These are phyloP conservation scores for Daphoenositta chrysoptera DNA, from an alignment of 2,113 vertebrate species.

Conservation along the genomic window DNA sequence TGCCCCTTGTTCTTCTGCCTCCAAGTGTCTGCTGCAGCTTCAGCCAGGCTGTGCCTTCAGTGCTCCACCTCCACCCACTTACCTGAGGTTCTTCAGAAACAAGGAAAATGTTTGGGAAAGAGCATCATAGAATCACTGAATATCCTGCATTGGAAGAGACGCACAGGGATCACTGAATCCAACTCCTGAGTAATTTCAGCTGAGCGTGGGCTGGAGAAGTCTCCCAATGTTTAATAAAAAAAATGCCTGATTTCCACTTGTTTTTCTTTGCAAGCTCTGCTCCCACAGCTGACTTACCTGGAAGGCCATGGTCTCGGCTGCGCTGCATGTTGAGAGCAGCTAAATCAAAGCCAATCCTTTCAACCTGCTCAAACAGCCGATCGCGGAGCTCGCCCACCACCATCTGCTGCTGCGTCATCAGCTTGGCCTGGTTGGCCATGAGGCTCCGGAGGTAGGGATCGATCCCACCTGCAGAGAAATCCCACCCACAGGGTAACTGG, in stretches of 20 bases:
- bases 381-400: conserved; percentile 81
- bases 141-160: neutral
- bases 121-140: neutral
- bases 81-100: neutral
- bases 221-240: neutral
- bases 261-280: neutral
- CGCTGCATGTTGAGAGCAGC: conserved; percentile 82
- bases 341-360: conserved; percentile 75
- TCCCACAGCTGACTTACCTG: conserved; percentile 61
- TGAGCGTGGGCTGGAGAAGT: neutral
- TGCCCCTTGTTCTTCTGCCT: neutral
- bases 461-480: conserved; percentile 72
- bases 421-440: conserved; percentile 75
- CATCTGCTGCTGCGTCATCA: conserved; percentile 80
- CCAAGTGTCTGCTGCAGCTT: neutral
- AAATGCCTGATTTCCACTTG: neutral
- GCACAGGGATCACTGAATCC: neutral
- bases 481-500: neutral
- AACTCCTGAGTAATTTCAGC: neutral
- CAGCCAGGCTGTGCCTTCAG: neutral
- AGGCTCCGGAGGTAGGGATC: conserved; percentile 81
- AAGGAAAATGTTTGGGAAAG: neutral
- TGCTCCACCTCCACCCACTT: neutral
- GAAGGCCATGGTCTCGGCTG: conserved; percentile 79
- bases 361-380: conserved; percentile 73